Conservation (phyloP, 2,797 vertebrate species). For the Petrocephalus schoutedeni region DNA sequence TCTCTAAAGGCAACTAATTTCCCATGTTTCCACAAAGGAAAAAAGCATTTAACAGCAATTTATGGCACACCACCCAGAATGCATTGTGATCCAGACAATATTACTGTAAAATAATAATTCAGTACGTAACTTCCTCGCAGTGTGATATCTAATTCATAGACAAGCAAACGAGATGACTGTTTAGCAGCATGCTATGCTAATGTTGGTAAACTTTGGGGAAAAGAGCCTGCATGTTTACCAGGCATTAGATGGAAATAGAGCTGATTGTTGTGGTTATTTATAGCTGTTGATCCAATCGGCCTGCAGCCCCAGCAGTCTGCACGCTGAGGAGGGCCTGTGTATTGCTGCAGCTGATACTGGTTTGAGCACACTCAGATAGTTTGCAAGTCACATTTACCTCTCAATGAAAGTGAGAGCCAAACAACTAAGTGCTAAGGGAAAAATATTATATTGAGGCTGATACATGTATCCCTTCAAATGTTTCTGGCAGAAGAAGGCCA, state of each 20-base stretch:
- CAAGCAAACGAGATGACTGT: not conserved
- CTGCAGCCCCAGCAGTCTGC: not conserved
- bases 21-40: not conserved
- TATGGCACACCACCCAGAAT: not conserved
- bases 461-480: not conserved
- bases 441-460: not conserved
- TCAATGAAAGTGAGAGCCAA: not conserved
- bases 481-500: not conserved
- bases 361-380: no score
- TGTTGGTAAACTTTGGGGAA: not conserved
- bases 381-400: not conserved
- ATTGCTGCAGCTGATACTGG: no score
- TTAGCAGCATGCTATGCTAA: not conserved
- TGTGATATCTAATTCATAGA: not conserved
- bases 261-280: not conserved
- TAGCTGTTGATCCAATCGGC: not conserved
- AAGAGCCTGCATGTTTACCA: not conserved
- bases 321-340: not conserved
- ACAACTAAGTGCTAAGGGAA: not conserved
- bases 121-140: not conserved
- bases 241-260: not conserved
- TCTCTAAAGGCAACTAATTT: not conserved
- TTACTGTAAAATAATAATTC: not conserved
- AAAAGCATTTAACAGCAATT: not conserved
- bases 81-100: not conserved